Base-by-base conservation (phyloP, 2,888 invertebrate genomes). In the Pandemis cinnamomeana region DNA sequence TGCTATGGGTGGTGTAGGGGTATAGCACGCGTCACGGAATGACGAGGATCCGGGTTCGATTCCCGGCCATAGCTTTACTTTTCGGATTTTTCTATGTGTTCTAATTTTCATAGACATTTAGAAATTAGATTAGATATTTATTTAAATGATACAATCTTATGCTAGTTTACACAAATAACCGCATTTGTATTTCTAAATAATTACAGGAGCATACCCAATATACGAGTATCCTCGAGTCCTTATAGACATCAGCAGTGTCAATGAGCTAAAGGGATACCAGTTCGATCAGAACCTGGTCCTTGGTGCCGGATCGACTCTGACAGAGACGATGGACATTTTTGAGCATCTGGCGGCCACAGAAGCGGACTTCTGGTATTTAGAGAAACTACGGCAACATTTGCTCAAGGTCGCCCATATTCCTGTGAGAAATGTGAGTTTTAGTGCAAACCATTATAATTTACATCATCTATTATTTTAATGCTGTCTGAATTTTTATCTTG, bases 331-430 rank as follows among this genome's bases (percentile, higher is more conserved):
- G 88, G 88, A 94, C 0, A 78, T 95, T 11, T 95, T 95, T 68
- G 82, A 88, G 42, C 79, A 81, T 27, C 76, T 91, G 0, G 83
- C 92, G 0, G 79, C 81, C 6, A 76, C 80, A 13, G 77, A 83
- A 7, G 83, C 88, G 0, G 94, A 95, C 15, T 97, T 96, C 82
- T 86, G 90, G 7, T 96, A 97, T 85, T 87, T 96, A 64, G 85
- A 89, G 11, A 92, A 94, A 72, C 85, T 97, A 53, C 95, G 95
- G 36, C 92, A 95, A 53, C 97, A 97, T 83, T 88, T 97, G 66
- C 95, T 96, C 81, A 85, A 96, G 67, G 95, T 97, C 7, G 97
- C 97, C 13, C 96, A 96, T 86, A 95, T 96, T 68, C 95, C 96
- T 20, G 95, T 97, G 0, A 92, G 97, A 90, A 97, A 97, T 89